These are phyloP conservation scores for Apostichopus leukothele DNA, from an alignment of 53 echinoderm and acorn worm genomes.

Conservation along the genomic window DNA sequence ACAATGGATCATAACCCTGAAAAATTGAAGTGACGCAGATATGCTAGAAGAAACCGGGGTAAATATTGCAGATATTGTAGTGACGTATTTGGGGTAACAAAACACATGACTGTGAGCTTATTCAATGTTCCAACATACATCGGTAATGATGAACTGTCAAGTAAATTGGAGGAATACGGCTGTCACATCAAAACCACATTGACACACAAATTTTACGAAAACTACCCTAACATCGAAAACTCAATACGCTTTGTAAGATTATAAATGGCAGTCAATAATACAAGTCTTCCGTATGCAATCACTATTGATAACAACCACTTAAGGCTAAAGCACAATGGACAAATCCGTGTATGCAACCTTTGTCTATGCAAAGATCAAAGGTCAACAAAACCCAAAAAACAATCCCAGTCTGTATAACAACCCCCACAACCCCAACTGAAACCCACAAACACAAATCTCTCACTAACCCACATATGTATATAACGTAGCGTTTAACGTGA, in stretches of 20 bases:
- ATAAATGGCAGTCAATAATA: background rate
- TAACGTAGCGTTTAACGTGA: no score
- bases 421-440: no score
- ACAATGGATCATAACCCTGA: background rate
- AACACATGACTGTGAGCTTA: background rate
- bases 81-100: background rate
- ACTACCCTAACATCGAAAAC: background rate
- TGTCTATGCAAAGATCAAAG: background rate
- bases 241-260: background rate
- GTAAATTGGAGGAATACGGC: background rate
- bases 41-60: background rate
- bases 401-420: no score
- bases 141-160: background rate
- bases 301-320: no score
- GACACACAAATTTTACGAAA: background rate
- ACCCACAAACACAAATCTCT: no score
- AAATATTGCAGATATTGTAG: background rate
- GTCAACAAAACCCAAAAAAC: no score
- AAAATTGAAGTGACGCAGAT: background rate
- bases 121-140: background rate
- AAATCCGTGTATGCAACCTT: background rate
- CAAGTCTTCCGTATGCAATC: no score
- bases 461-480: no score
- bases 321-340: conserved; percentile 17
- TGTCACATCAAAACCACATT: background rate